Percentiles rank a stretch among this genome's conserved stretches.
Evolutionary conservation across 2,797 vertebrate genomes (phyloP).

Genomic region (Crocodylus rhombifer): DNA sequence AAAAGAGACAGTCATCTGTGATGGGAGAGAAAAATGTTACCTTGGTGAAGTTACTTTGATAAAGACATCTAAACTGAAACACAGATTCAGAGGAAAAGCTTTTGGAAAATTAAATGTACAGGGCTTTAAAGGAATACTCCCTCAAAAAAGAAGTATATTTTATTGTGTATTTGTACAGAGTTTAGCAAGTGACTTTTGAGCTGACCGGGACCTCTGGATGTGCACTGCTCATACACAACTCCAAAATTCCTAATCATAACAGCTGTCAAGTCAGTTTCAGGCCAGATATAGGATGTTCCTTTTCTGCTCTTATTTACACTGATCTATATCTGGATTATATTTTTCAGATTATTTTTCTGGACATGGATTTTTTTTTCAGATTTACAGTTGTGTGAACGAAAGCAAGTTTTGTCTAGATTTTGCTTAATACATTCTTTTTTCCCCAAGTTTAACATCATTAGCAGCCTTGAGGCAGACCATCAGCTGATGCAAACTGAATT

Average conservation of each 20-base stretch:
- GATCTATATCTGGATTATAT: neutral
- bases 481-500: neutral
- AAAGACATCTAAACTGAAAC: slow-evolving; percentile 16
- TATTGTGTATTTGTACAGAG: neutral
- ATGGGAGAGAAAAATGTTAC: neutral
- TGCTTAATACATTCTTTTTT: neutral
- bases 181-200: neutral
- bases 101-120: slow-evolving; percentile 7
- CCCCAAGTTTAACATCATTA: neutral
- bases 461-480: neutral
- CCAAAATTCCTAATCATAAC: neutral
- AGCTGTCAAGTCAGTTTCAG: neutral
- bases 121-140: neutral
- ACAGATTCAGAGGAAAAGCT: slow-evolving; percentile 17
- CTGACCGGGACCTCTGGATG: neutral
- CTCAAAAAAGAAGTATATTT: slow-evolving; percentile 9
- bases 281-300: neutral
- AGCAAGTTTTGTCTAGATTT: neutral
- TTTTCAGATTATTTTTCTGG: no score
- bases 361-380: neutral
- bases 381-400: neutral
- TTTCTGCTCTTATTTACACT: neutral
- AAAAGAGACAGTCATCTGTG: slow-evolving; percentile 12
- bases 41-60: neutral
- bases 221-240: neutral